Evolutionary conservation across 2,113 vertebrate species (phyloP).

Genomic region (Motacilla tschutschensis): DNA sequence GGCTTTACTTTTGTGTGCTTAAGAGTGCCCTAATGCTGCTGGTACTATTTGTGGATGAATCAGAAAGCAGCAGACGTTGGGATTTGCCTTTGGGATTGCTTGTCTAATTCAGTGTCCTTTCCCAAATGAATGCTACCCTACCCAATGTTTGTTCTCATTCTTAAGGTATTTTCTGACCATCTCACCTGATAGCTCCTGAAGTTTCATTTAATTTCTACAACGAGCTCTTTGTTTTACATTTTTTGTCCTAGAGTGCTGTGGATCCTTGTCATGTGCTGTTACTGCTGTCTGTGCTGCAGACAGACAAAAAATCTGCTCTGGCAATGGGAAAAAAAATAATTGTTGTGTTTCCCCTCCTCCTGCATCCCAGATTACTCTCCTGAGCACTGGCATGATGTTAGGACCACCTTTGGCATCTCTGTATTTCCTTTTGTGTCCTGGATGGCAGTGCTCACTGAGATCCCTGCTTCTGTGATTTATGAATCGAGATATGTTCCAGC

Average conservation of each 20-base stretch:
- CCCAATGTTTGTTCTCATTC: neutral
- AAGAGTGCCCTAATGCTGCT: neutral
- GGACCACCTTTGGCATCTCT: neutral
- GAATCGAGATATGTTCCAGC: neutral
- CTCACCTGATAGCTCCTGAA: neutral
- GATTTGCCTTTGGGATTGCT: neutral
- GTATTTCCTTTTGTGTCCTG: neutral
- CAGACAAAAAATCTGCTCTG: neutral
- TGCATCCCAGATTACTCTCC: neutral
- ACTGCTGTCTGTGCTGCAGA: neutral
- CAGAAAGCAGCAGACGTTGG: fast-evolving
- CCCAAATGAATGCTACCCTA: neutral
- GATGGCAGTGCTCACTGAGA: neutral
- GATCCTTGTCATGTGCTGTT: neutral
- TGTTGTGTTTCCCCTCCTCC: neutral
- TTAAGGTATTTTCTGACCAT: neutral
- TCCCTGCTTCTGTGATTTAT: neutral
- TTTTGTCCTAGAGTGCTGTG: neutral
- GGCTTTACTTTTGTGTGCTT: neutral
- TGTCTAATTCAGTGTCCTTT: neutral
- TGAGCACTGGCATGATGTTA: neutral
- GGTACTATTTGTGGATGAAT: neutral
- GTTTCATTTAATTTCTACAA: neutral
- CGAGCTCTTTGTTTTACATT: neutral
- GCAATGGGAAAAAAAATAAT: neutral